These are phyloP conservation scores for Eulemur coronatus DNA, from an alignment of 2,797 vertebrate genomes.

Conservation along the genomic window DNA sequence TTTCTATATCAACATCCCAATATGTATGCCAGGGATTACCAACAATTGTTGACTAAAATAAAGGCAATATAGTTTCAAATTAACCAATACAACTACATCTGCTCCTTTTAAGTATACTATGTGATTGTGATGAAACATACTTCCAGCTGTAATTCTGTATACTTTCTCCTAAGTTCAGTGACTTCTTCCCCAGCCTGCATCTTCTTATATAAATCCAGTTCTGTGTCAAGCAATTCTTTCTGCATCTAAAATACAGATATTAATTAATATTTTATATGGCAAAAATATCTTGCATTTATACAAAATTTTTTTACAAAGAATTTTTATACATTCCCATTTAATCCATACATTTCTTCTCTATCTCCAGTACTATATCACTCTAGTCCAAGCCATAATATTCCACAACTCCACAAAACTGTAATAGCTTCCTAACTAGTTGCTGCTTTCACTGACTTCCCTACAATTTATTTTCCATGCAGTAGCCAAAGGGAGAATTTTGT, in stretches of 20 bases:
- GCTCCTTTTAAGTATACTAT: not conserved
- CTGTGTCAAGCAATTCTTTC: conserved; percentile 96
- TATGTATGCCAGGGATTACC: not conserved
- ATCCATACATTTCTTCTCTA: not conserved
- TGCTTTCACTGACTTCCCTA: conserved; percentile 15
- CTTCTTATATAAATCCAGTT: conserved; percentile 98
- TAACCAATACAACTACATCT: not conserved
- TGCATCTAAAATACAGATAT: conserved; percentile 90
- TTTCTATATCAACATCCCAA: not conserved
- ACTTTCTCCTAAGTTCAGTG: conserved; percentile 93
- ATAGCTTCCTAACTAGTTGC: not conserved
- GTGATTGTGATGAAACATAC: conserved; percentile 83
- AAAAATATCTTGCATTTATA: not conserved
- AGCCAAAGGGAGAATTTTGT: not conserved
- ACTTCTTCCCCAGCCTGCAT: conserved; percentile 97
- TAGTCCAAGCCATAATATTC: not conserved
- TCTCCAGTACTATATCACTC: not conserved
- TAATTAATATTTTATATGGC: conserved; percentile 69
- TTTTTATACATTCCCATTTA: not conserved
- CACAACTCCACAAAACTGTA: not conserved
- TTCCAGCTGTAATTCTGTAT: conserved; percentile 96
- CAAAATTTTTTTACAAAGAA: conserved; percentile 23
- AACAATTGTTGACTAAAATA: not conserved
- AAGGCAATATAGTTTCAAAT: not conserved
- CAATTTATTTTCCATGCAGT: not conserved